Evolutionary conservation across 2,888 invertebrate species (phyloP).

Genomic region (Tenthredo distinguenda): DNA sequence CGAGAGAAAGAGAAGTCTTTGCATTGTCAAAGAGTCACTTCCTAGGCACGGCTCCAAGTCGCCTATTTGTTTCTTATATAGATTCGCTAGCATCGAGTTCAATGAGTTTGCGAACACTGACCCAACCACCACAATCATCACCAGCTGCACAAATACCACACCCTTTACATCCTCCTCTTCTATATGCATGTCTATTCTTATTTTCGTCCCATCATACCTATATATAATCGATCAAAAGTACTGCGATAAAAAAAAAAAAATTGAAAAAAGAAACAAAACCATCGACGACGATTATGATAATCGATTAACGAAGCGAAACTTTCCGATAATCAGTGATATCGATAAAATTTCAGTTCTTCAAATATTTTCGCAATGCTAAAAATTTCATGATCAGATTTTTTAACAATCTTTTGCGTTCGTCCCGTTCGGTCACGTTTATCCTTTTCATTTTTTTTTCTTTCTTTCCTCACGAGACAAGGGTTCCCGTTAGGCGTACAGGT

Average conservation of each 20-base stretch:
- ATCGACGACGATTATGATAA: constrained; percentile 2
- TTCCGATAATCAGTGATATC: background rate
- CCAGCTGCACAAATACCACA: background rate
- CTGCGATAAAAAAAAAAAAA: background rate
- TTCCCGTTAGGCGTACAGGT: background rate
- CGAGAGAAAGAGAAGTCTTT: constrained; percentile 67
- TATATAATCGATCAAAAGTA: background rate
- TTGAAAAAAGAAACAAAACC: no score
- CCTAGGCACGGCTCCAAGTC: constrained; percentile 74
- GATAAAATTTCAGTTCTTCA: background rate
- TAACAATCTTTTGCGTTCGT: background rate
- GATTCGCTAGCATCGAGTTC: constrained; percentile 44
- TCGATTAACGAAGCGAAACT: background rate
- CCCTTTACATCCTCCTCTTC: background rate
- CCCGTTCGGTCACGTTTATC: background rate
- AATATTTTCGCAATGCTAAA: background rate
- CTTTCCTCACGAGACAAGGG: background rate
- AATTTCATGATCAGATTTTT: background rate
- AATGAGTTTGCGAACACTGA: constrained; percentile 51
- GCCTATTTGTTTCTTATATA: constrained; percentile 53
- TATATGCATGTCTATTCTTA: background rate
- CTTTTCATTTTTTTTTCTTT: background rate
- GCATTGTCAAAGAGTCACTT: constrained; percentile 75
- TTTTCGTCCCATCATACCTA: background rate
- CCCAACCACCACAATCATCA: constrained; percentile 34